These are phyloP conservation scores for Mesorhabditis belari DNA, from an alignment of 2,888 invertebrate species.

Conservation along the genomic window DNA sequence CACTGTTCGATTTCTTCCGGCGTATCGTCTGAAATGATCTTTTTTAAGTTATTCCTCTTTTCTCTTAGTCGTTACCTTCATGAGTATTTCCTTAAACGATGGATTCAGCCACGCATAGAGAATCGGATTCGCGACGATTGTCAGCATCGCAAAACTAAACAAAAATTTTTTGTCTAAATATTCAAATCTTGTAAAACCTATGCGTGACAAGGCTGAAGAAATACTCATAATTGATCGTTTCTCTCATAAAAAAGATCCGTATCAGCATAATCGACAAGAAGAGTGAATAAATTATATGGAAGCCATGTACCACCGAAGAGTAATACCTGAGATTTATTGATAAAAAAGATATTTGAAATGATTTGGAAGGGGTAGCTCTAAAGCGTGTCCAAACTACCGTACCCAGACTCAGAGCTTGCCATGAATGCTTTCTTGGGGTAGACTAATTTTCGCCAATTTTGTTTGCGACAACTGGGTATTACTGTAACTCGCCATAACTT, in stretches of 20 bases:
- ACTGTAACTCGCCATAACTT: too few relatives aligned
- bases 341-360: too few relatives aligned
- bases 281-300: conserved; percentile 36
- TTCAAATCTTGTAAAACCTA: conserved; percentile 2
- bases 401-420: too few relatives aligned
- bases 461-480: too few relatives aligned
- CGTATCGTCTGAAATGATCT: not conserved
- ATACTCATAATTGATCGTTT: conserved; percentile 8
- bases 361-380: too few relatives aligned
- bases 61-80: conserved; percentile 34
- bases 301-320: conserved; percentile 42
- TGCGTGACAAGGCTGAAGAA: conserved; percentile 11
- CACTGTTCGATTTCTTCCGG: not conserved
- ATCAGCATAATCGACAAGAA: conserved; percentile 46
- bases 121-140: conserved; percentile 41
- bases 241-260: conserved; percentile 22
- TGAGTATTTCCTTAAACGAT: conserved; percentile 37
- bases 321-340: conserved; percentile 33
- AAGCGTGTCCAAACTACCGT: too few relatives aligned
- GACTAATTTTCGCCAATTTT: too few relatives aligned
- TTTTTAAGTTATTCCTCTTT: too few relatives aligned
- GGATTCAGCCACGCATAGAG: conserved; percentile 48
- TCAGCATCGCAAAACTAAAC: conserved; percentile 40
- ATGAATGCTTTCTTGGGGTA: too few relatives aligned
- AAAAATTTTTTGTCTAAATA: conserved; percentile 1